Percentiles rank a stretch among this genome's conserved stretches.
These are phyloP conservation scores for Arizona elegans DNA, from an alignment of 2,113 vertebrate genomes.

Conservation along the genomic window DNA sequence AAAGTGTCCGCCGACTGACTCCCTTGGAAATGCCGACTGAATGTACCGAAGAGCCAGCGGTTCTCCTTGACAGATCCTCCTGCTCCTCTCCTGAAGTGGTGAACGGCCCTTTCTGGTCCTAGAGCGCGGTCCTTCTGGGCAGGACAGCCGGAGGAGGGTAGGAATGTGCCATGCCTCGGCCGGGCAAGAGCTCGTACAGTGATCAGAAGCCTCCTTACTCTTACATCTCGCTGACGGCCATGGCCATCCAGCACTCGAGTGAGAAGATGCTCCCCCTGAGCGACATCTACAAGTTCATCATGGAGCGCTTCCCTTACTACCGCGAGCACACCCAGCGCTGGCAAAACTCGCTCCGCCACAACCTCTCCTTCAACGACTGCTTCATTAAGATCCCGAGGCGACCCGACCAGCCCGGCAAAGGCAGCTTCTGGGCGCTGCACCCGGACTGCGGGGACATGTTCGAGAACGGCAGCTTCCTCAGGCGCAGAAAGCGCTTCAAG, in stretches of 20 bases:
- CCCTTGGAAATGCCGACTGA: not conserved
- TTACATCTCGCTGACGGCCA: constrained; percentile 94
- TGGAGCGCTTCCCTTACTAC: constrained; percentile 92
- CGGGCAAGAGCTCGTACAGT: constrained; percentile 95
- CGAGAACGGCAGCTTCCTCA: constrained; percentile 88
- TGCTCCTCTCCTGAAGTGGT: not conserved
- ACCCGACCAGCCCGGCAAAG: constrained; percentile 89
- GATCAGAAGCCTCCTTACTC: constrained; percentile 97
- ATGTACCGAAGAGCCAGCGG: not conserved
- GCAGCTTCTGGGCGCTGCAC: constrained; percentile 92
- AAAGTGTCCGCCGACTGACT: not conserved
- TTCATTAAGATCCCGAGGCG: constrained; percentile 92
- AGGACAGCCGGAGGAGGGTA: not conserved
- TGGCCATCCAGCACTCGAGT: constrained; percentile 93
- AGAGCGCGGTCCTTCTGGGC: not conserved
- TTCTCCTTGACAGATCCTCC: not conserved
- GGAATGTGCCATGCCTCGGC: constrained; percentile 82
- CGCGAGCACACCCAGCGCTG: constrained; percentile 92
- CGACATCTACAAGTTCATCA: constrained; percentile 95
- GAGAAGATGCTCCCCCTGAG: constrained; percentile 94
- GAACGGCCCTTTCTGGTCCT: not conserved
- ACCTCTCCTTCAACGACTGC: constrained; percentile 92
- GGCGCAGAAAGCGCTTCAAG: constrained; percentile 90
- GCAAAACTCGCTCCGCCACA: constrained; percentile 91
- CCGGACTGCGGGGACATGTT: constrained; percentile 95